Conservation (phyloP, 2,797 vertebrate genomes). For the Sibirionetta formosa region DNA sequence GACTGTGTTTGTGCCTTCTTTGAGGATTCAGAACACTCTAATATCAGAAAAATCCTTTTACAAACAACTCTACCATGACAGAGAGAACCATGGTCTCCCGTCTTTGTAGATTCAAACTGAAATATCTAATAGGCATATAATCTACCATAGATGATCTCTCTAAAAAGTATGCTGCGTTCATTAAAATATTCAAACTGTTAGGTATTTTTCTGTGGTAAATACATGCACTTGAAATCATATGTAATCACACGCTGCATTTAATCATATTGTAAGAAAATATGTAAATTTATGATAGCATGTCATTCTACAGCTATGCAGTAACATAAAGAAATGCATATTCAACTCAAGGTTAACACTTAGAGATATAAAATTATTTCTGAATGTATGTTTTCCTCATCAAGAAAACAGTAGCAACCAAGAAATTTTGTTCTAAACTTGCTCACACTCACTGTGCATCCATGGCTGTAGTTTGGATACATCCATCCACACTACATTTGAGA, state of each 20-base stretch:
- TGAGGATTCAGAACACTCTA: background rate
- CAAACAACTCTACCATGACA: background rate
- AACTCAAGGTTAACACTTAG: background rate
- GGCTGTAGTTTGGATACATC: background rate
- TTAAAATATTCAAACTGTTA: background rate
- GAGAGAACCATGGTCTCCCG: background rate
- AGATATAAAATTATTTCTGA: background rate
- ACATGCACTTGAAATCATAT: accelerated
- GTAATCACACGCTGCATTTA: background rate
- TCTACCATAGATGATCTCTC: background rate
- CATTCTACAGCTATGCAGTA: background rate
- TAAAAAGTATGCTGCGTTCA: background rate
- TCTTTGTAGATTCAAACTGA: background rate
- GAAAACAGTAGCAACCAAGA: background rate
- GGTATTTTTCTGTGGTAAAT: background rate
- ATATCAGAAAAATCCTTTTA: background rate
- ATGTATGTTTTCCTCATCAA: background rate
- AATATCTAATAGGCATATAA: background rate
- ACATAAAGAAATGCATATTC: background rate
- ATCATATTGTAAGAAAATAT: background rate
- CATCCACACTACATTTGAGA: background rate
- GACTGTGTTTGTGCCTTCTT: background rate
- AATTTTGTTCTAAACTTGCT: background rate
- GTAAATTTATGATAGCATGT: background rate
- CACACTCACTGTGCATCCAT: background rate